Evolutionary conservation across 1,140 invertebrate species (phyloP).

Genomic region (Samia ricini): DNA sequence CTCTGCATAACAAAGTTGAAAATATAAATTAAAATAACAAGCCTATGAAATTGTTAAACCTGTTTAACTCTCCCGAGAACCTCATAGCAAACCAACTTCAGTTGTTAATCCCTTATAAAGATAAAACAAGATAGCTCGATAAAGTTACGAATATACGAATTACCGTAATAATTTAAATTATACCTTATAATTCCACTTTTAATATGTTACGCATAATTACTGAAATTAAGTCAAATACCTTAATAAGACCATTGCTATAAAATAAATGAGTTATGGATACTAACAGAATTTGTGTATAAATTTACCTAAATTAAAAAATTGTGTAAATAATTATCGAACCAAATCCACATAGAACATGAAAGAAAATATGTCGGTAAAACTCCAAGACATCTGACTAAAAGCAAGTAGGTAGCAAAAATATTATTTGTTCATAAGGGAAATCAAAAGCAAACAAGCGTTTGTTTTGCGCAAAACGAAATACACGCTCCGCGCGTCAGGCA

Average conservation of each 20-base stretch:
- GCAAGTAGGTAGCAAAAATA: neutral
- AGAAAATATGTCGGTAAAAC: neutral
- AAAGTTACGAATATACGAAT: neutral
- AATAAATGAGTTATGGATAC: too few species aligned
- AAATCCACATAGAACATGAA: too few species aligned
- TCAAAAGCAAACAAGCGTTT: conserved; percentile 5
- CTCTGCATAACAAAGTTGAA: neutral
- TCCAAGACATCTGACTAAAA: neutral
- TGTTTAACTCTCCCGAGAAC: neutral
- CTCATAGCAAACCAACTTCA: neutral
- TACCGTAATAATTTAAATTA: neutral
- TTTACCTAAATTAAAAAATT: too few species aligned
- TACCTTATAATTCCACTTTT: neutral
- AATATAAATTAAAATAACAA: neutral
- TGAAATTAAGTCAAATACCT: neutral
- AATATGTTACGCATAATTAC: neutral
- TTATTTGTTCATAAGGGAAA: conserved; percentile 1
- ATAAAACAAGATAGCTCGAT: neutral
- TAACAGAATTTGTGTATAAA: too few species aligned
- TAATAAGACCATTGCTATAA: too few species aligned
- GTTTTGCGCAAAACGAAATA: neutral
- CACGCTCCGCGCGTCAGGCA: conserved; percentile 9
- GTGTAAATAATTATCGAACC: too few species aligned
- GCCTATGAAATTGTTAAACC: neutral
- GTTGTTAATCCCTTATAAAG: neutral